Evolutionary conservation across 2,113 vertebrate genomes (phyloP), one percentile per base, ranked within the genome.

Genomic region (Carollia perspicillata): DNA sequence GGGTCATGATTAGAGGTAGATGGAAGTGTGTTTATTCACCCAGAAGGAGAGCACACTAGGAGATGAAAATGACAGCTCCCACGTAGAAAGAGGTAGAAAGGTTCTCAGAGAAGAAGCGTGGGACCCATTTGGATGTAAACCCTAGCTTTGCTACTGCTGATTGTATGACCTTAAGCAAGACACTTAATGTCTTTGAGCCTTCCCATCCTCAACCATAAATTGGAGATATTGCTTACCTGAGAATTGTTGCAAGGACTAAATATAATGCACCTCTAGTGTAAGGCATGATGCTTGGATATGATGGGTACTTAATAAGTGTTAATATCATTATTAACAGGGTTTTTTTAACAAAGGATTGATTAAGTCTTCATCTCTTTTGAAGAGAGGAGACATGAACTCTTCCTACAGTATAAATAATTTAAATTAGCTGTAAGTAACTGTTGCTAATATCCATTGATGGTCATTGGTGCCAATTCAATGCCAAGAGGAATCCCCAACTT

Each of bases 11-110:
- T 79, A 93, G 23, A 95, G 37, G 60, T 35, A 55, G 26, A 90
- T 88, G 88, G 77, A 95, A 94, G 68, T 84, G 66, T 89, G 42
- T 77, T 35, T 77, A n/a, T 93, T 95, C 86, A 42, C 33, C 42
- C 86, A 71, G 60, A 81, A 94, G 72, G 83, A 91, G 83, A 88
- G 47, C 22, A n/a, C 33, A 13, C 63, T 55, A 18, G 84, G 75
- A 77, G 44, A 83, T 83, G n/a, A 89, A 74, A 96, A 74, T 53
- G 88, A 55, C 37, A n/a, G 22, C 33, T 84, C 28, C 75, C 71
- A 83, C 51, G 63, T 55, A 71, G 83, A 94, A 83, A 44, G 5
- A 83, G 75, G 55, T 53, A 26, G 42, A 89, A 49, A 20, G 3
- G 1, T 49, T 68, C 71, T 81, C 71, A 68, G 81, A 77, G 53